A percentile compares a stretch with the other conserved stretches of the same genome.
These are phyloP conservation scores for Pseudomyrmex pallidus DNA, from an alignment of 1,140 invertebrate genomes.

Conservation along the genomic window DNA sequence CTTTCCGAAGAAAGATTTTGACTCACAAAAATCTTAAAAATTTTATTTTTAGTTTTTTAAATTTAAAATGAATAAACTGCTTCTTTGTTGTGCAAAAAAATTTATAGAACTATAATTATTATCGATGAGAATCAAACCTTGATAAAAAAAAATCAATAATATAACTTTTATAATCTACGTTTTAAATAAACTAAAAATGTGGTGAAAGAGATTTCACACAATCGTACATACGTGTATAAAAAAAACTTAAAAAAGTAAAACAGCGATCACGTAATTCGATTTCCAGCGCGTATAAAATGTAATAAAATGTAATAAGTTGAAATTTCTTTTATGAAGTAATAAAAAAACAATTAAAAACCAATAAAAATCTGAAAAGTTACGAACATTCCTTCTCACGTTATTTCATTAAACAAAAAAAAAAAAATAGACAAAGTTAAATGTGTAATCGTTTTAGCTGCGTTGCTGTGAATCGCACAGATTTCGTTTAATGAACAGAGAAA, in stretches of 20 bases:
- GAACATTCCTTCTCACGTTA: background rate
- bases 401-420: background rate
- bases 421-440: background rate
- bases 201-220: background rate
- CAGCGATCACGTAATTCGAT: background rate
- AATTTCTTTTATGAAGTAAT: background rate
- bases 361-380: background rate
- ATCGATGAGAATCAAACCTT: background rate
- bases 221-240: no score
- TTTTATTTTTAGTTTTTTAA: no score
- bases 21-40: no score
- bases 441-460: background rate
- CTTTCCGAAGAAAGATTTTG: background rate
- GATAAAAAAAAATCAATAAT: background rate
- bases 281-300: background rate
- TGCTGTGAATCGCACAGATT: background rate
- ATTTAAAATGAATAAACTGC: background rate
- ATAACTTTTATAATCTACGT: background rate
- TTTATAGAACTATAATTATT: conserved; percentile 10
- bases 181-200: background rate
- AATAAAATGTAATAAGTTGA: background rate
- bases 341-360: background rate
- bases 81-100: background rate
- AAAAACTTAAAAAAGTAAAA: background rate
- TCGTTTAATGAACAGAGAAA: background rate